Conservation (phyloP, 2,113 vertebrate genomes). For the Cyprinus carpio region DNA sequence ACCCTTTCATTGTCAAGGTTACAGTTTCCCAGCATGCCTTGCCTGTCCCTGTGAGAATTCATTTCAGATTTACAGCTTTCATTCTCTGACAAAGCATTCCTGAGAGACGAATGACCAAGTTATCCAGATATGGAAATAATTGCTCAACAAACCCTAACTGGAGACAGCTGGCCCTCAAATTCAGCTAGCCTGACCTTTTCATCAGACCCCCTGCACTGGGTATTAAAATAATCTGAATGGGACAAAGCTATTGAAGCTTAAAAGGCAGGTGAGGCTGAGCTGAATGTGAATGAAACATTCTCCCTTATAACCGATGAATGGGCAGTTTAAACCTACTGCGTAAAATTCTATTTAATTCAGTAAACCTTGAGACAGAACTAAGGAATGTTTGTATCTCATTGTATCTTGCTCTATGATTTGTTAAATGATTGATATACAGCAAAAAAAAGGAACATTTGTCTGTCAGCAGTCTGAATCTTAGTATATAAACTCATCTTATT, state of each 20-base stretch:
- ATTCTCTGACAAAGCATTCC: conserved; percentile 44
- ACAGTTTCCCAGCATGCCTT: conserved; percentile 42
- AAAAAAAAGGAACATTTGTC: neutral
- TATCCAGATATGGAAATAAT: conserved; percentile 58
- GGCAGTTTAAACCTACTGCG: neutral
- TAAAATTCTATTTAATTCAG: neutral
- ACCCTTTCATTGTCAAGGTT: conserved; percentile 51
- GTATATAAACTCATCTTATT: neutral
- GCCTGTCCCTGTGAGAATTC: conserved; percentile 23
- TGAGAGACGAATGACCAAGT: conserved; percentile 45
- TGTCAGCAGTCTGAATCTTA: neutral
- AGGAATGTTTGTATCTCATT: neutral
- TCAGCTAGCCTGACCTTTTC: conserved; percentile 51
- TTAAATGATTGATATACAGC: neutral
- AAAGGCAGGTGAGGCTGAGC: conserved; percentile 37
- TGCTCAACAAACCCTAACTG: conserved; percentile 52
- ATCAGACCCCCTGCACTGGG: conserved; percentile 36
- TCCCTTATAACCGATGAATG: neutral
- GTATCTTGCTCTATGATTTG: neutral
- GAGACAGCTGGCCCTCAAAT: conserved; percentile 49
- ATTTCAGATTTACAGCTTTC: conserved; percentile 51
- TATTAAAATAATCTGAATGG: conserved; percentile 53
- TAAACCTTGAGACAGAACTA: neutral
- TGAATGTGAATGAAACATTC: conserved; percentile 41
- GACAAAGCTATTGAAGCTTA: conserved; percentile 51